These are phyloP conservation scores for Ctenochaetus hawaiiensis DNA, from an alignment of 2,797 vertebrate species.

Conservation along the genomic window DNA sequence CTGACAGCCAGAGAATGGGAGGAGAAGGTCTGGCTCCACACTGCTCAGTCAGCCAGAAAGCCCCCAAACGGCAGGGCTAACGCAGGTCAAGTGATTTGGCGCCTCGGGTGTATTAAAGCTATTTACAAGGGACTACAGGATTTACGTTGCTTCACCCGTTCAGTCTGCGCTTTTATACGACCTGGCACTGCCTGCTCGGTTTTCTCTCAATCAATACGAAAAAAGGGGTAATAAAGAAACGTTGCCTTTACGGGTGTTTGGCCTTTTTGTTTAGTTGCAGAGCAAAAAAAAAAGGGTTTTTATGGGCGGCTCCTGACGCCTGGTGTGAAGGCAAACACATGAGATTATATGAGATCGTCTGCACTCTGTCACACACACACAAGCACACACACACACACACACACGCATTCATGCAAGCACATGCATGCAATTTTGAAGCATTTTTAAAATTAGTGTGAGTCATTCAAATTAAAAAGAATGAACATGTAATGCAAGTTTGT, in stretches of 20 bases:
- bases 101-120: conserved; percentile 91
- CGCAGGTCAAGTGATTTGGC: conserved; percentile 93
- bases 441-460: no score
- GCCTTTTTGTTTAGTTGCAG: conserved; percentile 70
- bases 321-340: conserved; percentile 66
- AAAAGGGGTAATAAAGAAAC: conserved; percentile 80
- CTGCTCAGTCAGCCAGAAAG: conserved; percentile 90
- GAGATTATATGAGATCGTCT: conserved; percentile 59
- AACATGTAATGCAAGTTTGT: neutral
- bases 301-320: conserved; percentile 71
- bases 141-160: conserved; percentile 81
- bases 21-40: conserved; percentile 84
- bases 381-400: neutral
- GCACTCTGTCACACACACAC: conserved; percentile 16
- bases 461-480: neutral
- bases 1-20: conserved; percentile 89
- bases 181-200: conserved; percentile 78
- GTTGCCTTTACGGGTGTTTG: conserved; percentile 72
- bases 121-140: conserved; percentile 87
- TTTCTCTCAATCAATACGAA: conserved; percentile 84
- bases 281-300: conserved; percentile 67
- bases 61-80: conserved; percentile 84
- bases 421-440: no score
- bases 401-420: neutral
- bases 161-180: conserved; percentile 80